Base-by-base conservation (phyloP, 2,797 vertebrate genomes). In the Phaenicophaeus curvirostris region DNA sequence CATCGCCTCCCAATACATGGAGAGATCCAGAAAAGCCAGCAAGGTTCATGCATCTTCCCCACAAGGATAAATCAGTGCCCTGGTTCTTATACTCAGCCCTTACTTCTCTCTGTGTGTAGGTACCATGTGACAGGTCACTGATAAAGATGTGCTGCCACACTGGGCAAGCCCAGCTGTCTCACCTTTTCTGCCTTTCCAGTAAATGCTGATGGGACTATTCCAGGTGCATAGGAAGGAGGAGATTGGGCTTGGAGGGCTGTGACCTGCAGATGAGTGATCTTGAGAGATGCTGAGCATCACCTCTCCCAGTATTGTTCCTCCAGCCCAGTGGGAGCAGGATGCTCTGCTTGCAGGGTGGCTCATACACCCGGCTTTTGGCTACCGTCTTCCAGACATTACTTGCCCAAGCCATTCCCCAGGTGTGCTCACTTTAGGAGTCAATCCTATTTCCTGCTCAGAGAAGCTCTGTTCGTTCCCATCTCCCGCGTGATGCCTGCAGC, bases 141-240 rank as follows among this genome's bases (percentile, higher is more conserved):
- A 25, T 24, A 37, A 9, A 71, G 59, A 25, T 55, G 59, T 66
- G 63, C 85, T 76, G 87, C 89, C 59, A 35, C n/a, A 2, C 6
- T 37, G 46, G 37, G 65, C 63, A 37, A 59, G 19, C 30, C 35
- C 88, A 86, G 79, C 58, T 80, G 73, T 75, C 35, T 42, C 2
- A 2, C 44, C 65, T 85, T 54, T 79, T 67, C 75, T 71, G 67
- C 84, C 58, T 51, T 59, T 35, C 51, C 59, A 10, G 33, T 41
- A 33, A 42, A 20, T 14, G 42, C 53, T 76, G 31, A 23, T 2
- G 5, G 72, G 53, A 42, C 44, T 90, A 0, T 39, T 85, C 86
- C 90, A 73, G 94, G 85, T 89, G 54, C 75, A 66, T 66, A 28
- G 85, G 69, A 51, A 81, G 75, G 61, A 51, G 65, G 69, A 72